phyloP scores from a whole-genome alignment of 2,797 vertebrate genomes.

The Remorina albescens region DNA sequence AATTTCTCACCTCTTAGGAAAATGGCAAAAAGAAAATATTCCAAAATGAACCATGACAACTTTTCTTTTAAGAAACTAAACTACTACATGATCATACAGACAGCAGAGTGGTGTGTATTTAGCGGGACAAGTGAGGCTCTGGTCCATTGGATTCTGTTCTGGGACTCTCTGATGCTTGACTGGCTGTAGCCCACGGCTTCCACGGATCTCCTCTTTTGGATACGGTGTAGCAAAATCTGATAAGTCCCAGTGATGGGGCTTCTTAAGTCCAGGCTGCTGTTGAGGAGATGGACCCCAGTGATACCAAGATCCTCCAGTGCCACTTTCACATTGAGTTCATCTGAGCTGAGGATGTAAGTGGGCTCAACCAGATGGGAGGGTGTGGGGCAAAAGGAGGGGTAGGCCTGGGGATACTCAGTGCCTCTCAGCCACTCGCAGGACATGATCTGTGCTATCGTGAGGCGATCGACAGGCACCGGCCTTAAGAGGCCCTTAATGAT shows the following conservation, averaged over 20 bases:
- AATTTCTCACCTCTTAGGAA: not conserved
- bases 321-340: conserved; percentile 75
- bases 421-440: conserved; percentile 78
- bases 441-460: conserved; percentile 67
- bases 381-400: conserved; percentile 48
- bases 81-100: conserved; percentile 80
- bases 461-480: conserved; percentile 72
- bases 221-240: conserved; percentile 78
- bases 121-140: conserved; percentile 41
- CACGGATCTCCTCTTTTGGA: conserved; percentile 70
- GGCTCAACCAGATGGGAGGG: conserved; percentile 67
- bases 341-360: conserved; percentile 46
- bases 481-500: conserved; percentile 79
- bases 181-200: conserved; percentile 64
- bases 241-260: conserved; percentile 81
- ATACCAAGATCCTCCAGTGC: conserved; percentile 77
- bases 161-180: conserved; percentile 37
- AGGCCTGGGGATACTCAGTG: conserved; percentile 67
- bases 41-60: not conserved
- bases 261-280: conserved; percentile 67
- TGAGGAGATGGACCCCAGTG: conserved; percentile 69
- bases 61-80: not conserved
- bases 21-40: not conserved
- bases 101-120: conserved; percentile 64
- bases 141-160: conserved; percentile 47